phyloP scores from a whole-genome alignment of 2,797 vertebrate genomes.

The Monodelphis domestica region DNA sequence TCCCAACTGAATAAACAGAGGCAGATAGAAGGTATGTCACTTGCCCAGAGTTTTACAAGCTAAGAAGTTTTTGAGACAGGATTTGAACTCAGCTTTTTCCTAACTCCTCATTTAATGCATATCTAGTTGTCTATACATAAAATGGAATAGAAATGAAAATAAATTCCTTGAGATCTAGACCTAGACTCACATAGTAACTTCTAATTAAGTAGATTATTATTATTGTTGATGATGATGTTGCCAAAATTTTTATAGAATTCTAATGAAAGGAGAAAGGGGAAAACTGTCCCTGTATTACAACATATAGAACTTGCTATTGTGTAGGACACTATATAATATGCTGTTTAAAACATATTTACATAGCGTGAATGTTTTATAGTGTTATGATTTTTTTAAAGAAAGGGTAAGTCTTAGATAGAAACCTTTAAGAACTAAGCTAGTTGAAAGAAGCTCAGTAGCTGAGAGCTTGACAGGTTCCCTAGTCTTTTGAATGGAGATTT shows the following conservation, averaged over 20 bases:
- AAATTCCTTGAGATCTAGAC: not conserved
- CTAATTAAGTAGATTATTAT: not conserved
- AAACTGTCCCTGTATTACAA: not conserved
- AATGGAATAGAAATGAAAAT: not conserved
- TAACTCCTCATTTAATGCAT: not conserved
- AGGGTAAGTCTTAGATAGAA: not conserved
- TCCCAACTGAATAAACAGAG: not conserved
- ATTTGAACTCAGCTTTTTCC: not conserved
- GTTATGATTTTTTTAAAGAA: not conserved
- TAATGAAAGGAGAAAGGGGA: not conserved
- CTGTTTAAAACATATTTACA: not conserved
- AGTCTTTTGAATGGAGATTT: not conserved
- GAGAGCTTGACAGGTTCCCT: not conserved
- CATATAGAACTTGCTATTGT: not conserved
- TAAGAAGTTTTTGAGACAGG: not conserved
- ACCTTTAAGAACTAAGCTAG: not conserved
- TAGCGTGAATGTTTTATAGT: not conserved
- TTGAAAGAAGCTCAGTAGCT: not conserved
- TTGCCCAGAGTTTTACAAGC: not conserved
- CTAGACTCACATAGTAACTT: not conserved
- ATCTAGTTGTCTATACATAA: not conserved
- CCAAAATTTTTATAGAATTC: not conserved
- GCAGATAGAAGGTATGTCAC: not conserved
- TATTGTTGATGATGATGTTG: not conserved
- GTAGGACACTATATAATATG: not conserved